These are phyloP conservation scores for Chaitophorus viminalis DNA, from an alignment of 2,888 invertebrate genomes.

Conservation along the genomic window DNA sequence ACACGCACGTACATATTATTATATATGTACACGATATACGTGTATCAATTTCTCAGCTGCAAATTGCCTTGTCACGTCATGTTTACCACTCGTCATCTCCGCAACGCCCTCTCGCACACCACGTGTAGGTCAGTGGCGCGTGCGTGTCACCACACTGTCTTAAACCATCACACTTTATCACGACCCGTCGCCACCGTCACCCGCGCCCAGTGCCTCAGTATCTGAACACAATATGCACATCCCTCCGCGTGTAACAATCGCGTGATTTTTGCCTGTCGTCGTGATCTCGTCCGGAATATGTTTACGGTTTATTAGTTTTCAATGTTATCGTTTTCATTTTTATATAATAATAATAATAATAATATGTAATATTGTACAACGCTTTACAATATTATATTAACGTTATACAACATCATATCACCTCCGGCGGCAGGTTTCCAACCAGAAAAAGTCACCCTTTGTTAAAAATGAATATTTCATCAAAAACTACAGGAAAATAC, in stretches of 20 bases:
- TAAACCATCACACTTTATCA: constrained; percentile 27
- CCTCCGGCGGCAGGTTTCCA: too few species aligned
- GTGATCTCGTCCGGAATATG: constrained; percentile 22
- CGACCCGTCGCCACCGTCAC: neutral
- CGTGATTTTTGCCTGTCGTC: too few species aligned
- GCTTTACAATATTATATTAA: too few species aligned
- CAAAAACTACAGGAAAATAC: too few species aligned
- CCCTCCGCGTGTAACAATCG: too few species aligned
- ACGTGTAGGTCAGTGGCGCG: neutral
- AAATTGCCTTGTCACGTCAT: constrained; percentile 46
- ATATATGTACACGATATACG: neutral
- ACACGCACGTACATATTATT: too few species aligned
- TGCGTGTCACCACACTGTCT: neutral
- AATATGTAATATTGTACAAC: too few species aligned
- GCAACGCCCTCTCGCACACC: neutral
- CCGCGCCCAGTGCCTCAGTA: neutral
- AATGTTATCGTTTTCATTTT: neutral
- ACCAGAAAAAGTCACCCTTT: too few species aligned
- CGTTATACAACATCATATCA: too few species aligned
- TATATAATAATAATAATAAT: too few species aligned
- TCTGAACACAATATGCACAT: neutral
- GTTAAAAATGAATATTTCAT: too few species aligned
- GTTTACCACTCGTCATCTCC: constrained; percentile 38
- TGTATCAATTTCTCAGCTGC: constrained; percentile 22
- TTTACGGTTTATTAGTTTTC: constrained; percentile 44